phyloP scores from a whole-genome alignment of 2,888 invertebrate genomes.

The Diaprepes abbreviatus region DNA sequence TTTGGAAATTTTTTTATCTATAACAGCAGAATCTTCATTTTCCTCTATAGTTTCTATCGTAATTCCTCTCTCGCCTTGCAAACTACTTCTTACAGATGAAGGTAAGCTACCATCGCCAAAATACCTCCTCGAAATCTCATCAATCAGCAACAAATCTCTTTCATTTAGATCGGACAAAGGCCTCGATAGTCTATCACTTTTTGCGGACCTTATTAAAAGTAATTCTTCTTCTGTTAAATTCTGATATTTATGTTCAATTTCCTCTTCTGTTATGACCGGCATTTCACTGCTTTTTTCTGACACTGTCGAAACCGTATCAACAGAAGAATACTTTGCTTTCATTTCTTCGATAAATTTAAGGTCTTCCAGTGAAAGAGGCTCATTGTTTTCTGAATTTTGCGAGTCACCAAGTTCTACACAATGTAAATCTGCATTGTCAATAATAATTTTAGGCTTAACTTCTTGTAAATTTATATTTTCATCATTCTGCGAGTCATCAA shows the following conservation, averaged over 20 bases:
- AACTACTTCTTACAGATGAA: slow-evolving; percentile 7
- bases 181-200: slow-evolving; percentile 46
- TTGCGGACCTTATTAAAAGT: slow-evolving; percentile 39
- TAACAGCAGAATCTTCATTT: background rate
- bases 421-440: slow-evolving; percentile 16
- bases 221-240: slow-evolving; percentile 49
- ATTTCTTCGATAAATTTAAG: slow-evolving; percentile 45
- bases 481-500: slow-evolving; percentile 5
- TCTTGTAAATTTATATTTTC: background rate
- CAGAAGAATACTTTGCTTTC: slow-evolving; percentile 36
- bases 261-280: slow-evolving; percentile 8
- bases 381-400: slow-evolving; percentile 9
- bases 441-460: background rate
- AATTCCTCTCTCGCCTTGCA: slow-evolving; percentile 4
- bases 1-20: slow-evolving; percentile 1
- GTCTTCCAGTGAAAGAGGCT: slow-evolving; percentile 38
- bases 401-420: slow-evolving; percentile 3
- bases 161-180: slow-evolving; percentile 59
- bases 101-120: slow-evolving; percentile 21
- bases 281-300: background rate
- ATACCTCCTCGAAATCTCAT: slow-evolving; percentile 53
- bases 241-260: slow-evolving; percentile 23
- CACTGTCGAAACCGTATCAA: slow-evolving; percentile 26
- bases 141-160: slow-evolving; percentile 57
- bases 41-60: background rate